Base-by-base conservation (phyloP, 2,888 invertebrate species). In the Rotaria socialis region DNA sequence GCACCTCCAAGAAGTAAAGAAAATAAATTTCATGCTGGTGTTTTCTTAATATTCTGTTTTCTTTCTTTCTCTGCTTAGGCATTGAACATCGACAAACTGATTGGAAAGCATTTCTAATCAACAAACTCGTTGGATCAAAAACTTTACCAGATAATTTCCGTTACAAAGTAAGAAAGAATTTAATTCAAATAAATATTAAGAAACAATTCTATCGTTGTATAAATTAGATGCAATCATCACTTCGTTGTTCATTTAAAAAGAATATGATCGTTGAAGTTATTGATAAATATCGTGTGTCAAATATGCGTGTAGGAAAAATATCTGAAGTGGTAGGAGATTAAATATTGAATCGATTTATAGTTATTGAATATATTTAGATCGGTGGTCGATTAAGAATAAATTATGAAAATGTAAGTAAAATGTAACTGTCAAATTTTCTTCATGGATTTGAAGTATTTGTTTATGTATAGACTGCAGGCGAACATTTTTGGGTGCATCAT, bases 401-500 rank as follows among this genome's bases (percentile, higher is more conserved):
- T 89, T 97, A 97, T 91, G 88, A 89, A 58, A 90, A 90, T 87
- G 67, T n/a, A 94, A 95, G 89, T 91, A 90, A 35, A 7, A 16
- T 35, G 2, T 19, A 19, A 8, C 0, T 7, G 11, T 19, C 5
- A 6, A 19, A 16, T 19, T 56, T 52, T 52, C 4, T 14, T 52
- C 19, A 43, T 52, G 47, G n/a, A 80, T 16, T n/a, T 43, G n/a
- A 24, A n/a, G 0, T 10, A n/a, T 80, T 80, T 19, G 24, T 24
- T 47, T 0, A 6, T 1, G 24, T 7, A 10, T 47, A 80, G 80
- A 80, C 47, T 10, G 0, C 80, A 47, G 80, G 80, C 1, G 91
- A 91, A 90, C 93, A 96, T 7, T 97, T 98, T 91, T 98, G 97
- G 97, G 97, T 96, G 90, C 97, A 97, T 89, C 96, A 96, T 91